Evolutionary conservation across 2,888 invertebrate genomes (phyloP), one percentile per base, ranked within the genome.

Genomic region (Mechanitis mazaeus): DNA sequence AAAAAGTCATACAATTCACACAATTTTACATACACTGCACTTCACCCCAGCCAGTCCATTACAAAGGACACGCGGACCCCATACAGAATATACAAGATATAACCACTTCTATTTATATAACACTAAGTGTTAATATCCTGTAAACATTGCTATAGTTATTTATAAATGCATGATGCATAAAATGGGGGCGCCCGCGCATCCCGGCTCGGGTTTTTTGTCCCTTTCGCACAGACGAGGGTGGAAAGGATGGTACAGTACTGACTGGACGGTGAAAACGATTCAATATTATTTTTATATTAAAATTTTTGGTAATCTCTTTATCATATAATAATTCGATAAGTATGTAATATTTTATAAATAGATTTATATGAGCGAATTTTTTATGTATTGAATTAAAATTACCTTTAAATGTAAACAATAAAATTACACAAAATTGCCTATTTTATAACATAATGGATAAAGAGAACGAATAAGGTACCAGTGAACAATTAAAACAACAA

Each of bases 121-220:
- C 1, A 0, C 7, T 54, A 61, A 54, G 53, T 42, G 55, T 58
- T 58, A 3, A 58, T 50, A 56, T 55, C 38, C 45, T 42, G 58
- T 58, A 9, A 28, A 20, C 33, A 33, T 12, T 53, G 33, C 47
- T 33, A 47, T 58, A 56, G 28, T 55, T 67, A 67, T 65, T 68
- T 68, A 67, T 65, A 68, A 59, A 65, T 59, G 59, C 63, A 62
- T 59, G 59, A 61, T 54, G 68, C 68, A 61, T 67, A 54, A 65
- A 67, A 66, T 59, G 64, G 72, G 73, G 71, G 70, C 76, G 75
- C 76, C 69, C 65, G 75, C 76, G 76, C 76, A 73, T 75, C 76
- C 75, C 62, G 72, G 61, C 56, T 35, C 31, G 38, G 20, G 57
- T 47, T 64, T 63, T 68, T 65, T 65, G 58, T 69, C 68, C 64